Evolutionary conservation across 2,113 vertebrate genomes (phyloP).

Genomic region (Kryptolebias marmoratus): DNA sequence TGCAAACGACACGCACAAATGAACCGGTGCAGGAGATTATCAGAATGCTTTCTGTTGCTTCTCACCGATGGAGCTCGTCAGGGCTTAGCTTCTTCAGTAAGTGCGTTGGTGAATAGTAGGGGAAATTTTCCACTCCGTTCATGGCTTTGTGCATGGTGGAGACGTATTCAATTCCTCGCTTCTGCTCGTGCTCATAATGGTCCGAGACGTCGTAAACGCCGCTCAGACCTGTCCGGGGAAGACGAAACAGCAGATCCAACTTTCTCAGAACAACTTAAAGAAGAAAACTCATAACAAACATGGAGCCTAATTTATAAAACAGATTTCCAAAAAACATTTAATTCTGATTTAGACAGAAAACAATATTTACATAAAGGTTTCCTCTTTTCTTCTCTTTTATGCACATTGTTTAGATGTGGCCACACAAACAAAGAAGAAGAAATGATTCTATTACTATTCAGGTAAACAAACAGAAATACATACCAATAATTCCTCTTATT

Average conservation of each 20-base stretch:
- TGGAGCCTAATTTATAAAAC: background rate
- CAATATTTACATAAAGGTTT: background rate
- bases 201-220: conserved; percentile 80
- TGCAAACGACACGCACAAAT: background rate
- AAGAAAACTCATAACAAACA: background rate
- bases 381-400: too few relatives aligned
- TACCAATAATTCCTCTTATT: conserved; percentile 78
- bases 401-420: too few relatives aligned
- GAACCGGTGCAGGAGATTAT: background rate
- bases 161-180: conserved; percentile 73
- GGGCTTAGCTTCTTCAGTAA: conserved; percentile 56
- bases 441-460: background rate
- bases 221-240: conserved; percentile 69
- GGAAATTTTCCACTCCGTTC: conserved; percentile 77
- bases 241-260: background rate
- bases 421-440: too few relatives aligned
- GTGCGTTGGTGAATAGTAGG: conserved; percentile 76
- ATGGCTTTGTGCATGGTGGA: conserved; percentile 83
- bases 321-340: too few relatives aligned
- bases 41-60: rapidly evolving
- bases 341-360: background rate
- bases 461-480: conserved; percentile 2
- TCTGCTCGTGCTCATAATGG: conserved; percentile 79
- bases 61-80: conserved; percentile 73
- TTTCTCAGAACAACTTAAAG: background rate